Conservation (phyloP, 1,140 invertebrate species). For the roundworm (Caenorhabditis elegans) region WBcel235 BX284604.4:7427001-7427500, state of each 20-base stretch:
- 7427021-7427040: too few species aligned
- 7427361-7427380: neutral
- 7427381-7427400: conserved; percentile 33
- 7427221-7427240: conserved; percentile 3
- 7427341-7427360: neutral
- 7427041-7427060: too few species aligned
- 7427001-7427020: too few species aligned
- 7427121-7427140: conserved; percentile 22
- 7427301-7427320: conserved; percentile 9
- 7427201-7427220: neutral
- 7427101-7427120: too few species aligned
- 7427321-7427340: neutral
- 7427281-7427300: neutral
- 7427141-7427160: conserved; percentile 21
- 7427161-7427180: conserved; percentile 23
- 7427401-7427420: conserved; percentile 1
- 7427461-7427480: conserved; percentile 13
- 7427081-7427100: too few species aligned
- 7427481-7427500: neutral
- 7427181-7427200: neutral
- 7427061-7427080: too few species aligned
- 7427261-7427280: conserved; percentile 12
- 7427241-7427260: conserved; percentile 17
- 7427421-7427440: conserved; percentile 18
- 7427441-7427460: neutral